Evolutionary conservation across 2,113 vertebrate genomes (phyloP).

Genomic region (Osmerus eperlanus): DNA sequence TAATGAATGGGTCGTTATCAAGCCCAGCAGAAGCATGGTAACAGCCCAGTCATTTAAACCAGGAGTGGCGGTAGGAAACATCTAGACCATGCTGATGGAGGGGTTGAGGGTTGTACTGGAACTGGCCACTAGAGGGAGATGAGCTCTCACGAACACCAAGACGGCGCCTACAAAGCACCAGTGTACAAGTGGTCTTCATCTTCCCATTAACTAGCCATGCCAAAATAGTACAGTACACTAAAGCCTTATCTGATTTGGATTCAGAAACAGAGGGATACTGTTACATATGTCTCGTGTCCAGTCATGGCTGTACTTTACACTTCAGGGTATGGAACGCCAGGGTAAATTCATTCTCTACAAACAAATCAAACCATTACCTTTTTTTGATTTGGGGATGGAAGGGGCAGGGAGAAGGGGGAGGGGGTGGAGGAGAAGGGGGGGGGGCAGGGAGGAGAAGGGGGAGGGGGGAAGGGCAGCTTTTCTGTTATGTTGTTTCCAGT

Average conservation of each 20-base stretch:
- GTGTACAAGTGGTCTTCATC: background rate
- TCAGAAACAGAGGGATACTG: conserved; percentile 11
- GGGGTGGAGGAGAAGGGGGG: background rate
- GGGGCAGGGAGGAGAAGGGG: background rate
- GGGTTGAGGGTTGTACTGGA: background rate
- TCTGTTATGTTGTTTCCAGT: conserved; percentile 10
- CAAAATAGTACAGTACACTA: background rate
- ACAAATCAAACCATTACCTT: background rate
- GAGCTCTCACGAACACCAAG: background rate
- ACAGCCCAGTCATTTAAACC: no score
- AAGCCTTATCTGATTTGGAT: background rate
- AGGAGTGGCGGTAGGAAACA: no score
- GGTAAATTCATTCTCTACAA: background rate
- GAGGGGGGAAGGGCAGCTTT: background rate
- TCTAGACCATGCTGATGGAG: no score
- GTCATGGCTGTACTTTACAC: conserved; percentile 8
- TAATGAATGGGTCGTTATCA: no score
- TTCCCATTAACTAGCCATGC: background rate
- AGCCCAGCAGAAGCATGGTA: no score
- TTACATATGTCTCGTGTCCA: background rate
- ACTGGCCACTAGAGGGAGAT: conserved; percentile 18
- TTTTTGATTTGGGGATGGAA: background rate
- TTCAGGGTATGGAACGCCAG: background rate
- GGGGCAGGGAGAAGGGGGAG: background rate
- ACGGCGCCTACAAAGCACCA: background rate